Evolutionary conservation across 2,113 vertebrate species (phyloP).

Genomic region (Hystrix cristata): DNA sequence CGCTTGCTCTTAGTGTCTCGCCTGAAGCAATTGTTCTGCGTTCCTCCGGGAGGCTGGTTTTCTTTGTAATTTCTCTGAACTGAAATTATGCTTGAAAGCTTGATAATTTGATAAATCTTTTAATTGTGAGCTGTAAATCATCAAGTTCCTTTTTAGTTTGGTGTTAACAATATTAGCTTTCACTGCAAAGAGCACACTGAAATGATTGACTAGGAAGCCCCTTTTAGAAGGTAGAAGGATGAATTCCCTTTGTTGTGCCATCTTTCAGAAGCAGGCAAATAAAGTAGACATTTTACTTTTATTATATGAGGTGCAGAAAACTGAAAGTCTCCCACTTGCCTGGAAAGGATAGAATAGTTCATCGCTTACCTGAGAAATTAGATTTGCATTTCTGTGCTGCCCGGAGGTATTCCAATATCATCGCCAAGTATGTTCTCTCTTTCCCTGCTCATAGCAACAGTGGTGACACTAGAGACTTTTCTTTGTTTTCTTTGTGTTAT

Average conservation of each 20-base stretch:
- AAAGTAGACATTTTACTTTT: slow-evolving; percentile 26
- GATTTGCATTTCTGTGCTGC: slow-evolving; percentile 19
- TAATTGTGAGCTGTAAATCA: slow-evolving; percentile 69
- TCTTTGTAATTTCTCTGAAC: slow-evolving; percentile 60
- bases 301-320: slow-evolving; percentile 61
- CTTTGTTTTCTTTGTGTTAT: not conserved
- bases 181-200: slow-evolving; percentile 53
- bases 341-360: slow-evolving; percentile 50
- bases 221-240: slow-evolving; percentile 29
- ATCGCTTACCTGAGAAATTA: slow-evolving; percentile 27
- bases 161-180: slow-evolving; percentile 60
- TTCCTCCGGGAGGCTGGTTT: slow-evolving; percentile 59
- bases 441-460: not conserved
- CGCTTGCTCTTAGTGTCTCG: not conserved
- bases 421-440: not conserved
- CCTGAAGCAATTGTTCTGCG: not conserved
- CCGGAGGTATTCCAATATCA: not conserved
- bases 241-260: not conserved
- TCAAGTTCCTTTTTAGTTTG: slow-evolving; percentile 51
- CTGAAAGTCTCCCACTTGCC: slow-evolving; percentile 1
- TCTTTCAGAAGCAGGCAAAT: slow-evolving; percentile 54
- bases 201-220: slow-evolving; percentile 65
- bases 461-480: not conserved
- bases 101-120: slow-evolving; percentile 76
- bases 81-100: slow-evolving; percentile 75